Conservation (phyloP, 2,113 vertebrate species). For the Plotosus lineatus region DNA sequence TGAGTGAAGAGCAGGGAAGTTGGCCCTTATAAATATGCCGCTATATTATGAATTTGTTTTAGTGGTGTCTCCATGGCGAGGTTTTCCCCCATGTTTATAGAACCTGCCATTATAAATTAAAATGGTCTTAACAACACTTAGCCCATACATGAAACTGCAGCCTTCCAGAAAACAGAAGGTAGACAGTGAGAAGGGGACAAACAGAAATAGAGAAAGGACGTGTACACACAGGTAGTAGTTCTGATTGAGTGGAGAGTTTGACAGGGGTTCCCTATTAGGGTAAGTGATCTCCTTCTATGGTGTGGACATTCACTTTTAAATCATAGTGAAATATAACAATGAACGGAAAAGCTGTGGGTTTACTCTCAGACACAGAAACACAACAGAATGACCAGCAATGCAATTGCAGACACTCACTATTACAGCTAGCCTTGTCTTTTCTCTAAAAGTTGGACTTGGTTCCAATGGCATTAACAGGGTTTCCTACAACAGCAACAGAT, state of each 20-base stretch:
- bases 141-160: conserved; percentile 61
- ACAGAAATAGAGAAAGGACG: conserved; percentile 52
- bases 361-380: not conserved
- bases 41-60: conserved; percentile 81
- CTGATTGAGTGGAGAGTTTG: not conserved
- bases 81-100: conserved; percentile 79
- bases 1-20: conserved; percentile 49
- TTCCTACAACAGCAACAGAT: not conserved
- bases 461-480: not conserved
- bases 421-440: not conserved
- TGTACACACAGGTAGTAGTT: conserved; percentile 25
- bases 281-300: conserved; percentile 11
- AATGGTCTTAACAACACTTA: conserved; percentile 77
- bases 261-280: conserved; percentile 40
- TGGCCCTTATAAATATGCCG: conserved; percentile 75
- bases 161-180: conserved; percentile 47
- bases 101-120: conserved; percentile 78
- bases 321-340: conserved; percentile 19
- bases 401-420: not conserved
- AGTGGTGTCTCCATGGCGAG: conserved; percentile 75
- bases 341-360: not conserved
- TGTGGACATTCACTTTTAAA: conserved; percentile 1
- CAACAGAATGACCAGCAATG: not conserved
- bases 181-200: conserved; percentile 54
- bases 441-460: not conserved